Evolutionary conservation across 1,140 invertebrate genomes (phyloP), one percentile per base, ranked within the genome.

Genomic region (Macrobrachium nipponense): DNA sequence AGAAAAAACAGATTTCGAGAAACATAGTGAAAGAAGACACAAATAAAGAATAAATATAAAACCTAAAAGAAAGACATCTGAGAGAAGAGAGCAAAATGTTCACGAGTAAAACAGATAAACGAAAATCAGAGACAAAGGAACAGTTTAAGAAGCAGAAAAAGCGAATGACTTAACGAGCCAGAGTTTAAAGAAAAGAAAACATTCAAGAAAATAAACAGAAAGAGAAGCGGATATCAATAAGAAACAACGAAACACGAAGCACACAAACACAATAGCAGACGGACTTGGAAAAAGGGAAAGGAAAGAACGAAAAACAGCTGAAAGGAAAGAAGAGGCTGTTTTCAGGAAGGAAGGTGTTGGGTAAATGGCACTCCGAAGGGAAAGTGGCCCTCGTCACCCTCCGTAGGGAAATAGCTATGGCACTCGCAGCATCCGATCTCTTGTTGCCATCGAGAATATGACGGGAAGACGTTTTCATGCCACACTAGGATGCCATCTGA

Each of bases 401-500:
- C 36, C 66, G 66, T 51, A 51, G 66, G 64, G 66, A 70, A 70
- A 70, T 36, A 36, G 66, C 66, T 51, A 36, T 36, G 66, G 15
- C 66, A 70, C 66, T 70, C 36, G 20, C 23, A 70, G 66, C 66
- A 27, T 70, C 66, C 66, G 66, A 70, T 51, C 51, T 51, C 51
- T 51, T 51, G 51, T 51, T 51, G 51, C 51, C 51, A 51, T 51
- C 51, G 51, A 51, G 51, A 51, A 51, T 51, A 51, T 51, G 51
- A 51, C 51, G 51, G 51, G 51, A 51, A 51, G 51, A 8, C 51
- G 12, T 51, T 51, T 51, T 51, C 51, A 51, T 51, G 51, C 51
- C 51, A 51, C 51, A 12, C 51, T 51, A 51, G 51, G 51, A 51
- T 51, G 51, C 51, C 51, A 51, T 51, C 51, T 51, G 51, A 51